phyloP scores from a whole-genome alignment of 2,113 vertebrate species.

The Thunnus thynnus region DNA sequence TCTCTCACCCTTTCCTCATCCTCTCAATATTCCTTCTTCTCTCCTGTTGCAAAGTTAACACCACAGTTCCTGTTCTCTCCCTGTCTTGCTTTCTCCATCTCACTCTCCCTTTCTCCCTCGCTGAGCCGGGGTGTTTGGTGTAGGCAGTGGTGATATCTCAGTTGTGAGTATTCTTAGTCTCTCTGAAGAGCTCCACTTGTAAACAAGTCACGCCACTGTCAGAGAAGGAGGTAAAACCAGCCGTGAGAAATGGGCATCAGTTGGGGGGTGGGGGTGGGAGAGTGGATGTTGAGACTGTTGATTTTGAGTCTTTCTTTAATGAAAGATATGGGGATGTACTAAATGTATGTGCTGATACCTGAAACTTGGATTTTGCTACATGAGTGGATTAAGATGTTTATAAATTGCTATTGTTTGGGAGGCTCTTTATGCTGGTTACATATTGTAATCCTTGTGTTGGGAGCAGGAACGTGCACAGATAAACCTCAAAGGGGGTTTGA shows the following conservation, averaged over 20 bases:
- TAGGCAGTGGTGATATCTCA: constrained; percentile 56
- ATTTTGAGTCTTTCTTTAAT: no score
- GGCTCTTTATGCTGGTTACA: no score
- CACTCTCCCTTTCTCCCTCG: constrained; percentile 8
- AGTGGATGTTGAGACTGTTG: no score
- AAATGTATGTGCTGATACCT: no score
- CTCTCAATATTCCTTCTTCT: neutral
- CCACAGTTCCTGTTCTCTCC: constrained; percentile 5
- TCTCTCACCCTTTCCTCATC: neutral
- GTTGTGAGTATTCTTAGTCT: constrained; percentile 55
- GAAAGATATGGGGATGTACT: no score
- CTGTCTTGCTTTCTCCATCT: constrained; percentile 5
- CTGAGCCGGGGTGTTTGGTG: constrained; percentile 13
- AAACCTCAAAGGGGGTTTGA: no score
- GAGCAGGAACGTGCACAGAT: no score
- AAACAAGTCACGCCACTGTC: constrained; percentile 59
- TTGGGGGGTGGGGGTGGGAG: neutral
- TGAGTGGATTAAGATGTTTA: no score
- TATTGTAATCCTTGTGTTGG: no score
- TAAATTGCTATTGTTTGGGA: no score
- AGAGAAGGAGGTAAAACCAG: constrained; percentile 42
- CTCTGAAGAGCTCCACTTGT: constrained; percentile 51
- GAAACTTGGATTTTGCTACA: no score
- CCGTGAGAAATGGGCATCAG: constrained; percentile 28
- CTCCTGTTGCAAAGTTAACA: constrained; percentile 18